Evolutionary conservation across 2,888 invertebrate species (phyloP).

Genomic region (Timema cristinae): DNA sequence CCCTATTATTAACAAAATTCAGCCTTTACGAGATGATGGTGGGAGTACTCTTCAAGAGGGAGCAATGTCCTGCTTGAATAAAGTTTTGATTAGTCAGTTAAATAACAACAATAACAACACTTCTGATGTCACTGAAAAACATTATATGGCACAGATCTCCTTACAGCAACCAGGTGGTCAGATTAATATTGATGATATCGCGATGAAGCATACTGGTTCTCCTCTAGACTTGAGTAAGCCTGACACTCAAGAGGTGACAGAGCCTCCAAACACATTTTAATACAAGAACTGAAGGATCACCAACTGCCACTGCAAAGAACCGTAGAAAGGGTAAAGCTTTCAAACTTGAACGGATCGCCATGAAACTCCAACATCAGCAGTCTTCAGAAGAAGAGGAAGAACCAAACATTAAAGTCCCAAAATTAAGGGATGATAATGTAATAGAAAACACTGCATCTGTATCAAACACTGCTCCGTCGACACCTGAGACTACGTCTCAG

Average conservation of each 20-base stretch:
- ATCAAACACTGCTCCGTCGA: not conserved
- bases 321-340: constrained; percentile 84
- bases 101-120: constrained; percentile 23
- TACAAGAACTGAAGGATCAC: constrained; percentile 46
- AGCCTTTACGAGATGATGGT: constrained; percentile 2
- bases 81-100: constrained; percentile 18
- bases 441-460: not conserved
- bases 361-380: constrained; percentile 46
- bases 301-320: constrained; percentile 46
- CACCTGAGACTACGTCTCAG: not conserved
- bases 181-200: not conserved
- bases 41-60: not conserved
- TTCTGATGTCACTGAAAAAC: not conserved
- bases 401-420: not conserved
- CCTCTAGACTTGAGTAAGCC: constrained; percentile 37
- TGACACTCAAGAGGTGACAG: constrained; percentile 30
- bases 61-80: constrained; percentile 2
- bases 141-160: not conserved
- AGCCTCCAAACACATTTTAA: constrained; percentile 37
- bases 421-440: not conserved
- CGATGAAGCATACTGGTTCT: not conserved
- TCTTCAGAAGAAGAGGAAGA: constrained; percentile 27
- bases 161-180: not conserved
- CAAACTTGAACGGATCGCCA: constrained; percentile 64
- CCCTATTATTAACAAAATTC: not conserved